Percentiles rank a stretch among this genome's conserved stretches.
These are phyloP conservation scores for Plagodis pulveraria DNA, from an alignment of 2,888 invertebrate species.

Conservation along the genomic window DNA sequence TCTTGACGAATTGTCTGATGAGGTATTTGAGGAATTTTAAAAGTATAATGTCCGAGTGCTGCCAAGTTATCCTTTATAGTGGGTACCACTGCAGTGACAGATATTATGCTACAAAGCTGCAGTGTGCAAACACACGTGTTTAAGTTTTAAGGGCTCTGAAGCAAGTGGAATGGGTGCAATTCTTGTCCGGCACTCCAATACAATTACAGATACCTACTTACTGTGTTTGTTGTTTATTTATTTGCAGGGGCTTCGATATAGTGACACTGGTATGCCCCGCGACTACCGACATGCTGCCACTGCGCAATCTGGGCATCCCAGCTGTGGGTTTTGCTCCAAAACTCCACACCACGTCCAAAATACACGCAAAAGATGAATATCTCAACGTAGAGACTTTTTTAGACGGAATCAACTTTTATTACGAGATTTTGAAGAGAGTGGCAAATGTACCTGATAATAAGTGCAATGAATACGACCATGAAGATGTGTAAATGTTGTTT, in stretches of 20 bases:
- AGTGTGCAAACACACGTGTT: too few species aligned
- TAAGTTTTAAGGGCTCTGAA: too few species aligned
- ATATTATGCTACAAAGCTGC: too few species aligned
- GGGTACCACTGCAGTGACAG: too few species aligned
- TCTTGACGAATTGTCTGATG: too few species aligned
- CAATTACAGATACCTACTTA: not conserved
- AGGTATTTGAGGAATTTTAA: too few species aligned
- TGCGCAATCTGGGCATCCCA: slow-evolving; percentile 62
- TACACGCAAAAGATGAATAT: slow-evolving; percentile 63
- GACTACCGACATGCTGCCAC: slow-evolving; percentile 56
- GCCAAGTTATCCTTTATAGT: too few species aligned
- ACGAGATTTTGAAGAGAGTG: slow-evolving; percentile 46
- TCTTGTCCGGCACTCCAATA: too few species aligned
- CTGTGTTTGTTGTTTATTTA: not conserved
- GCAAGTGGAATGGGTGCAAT: too few species aligned
- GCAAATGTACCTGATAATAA: slow-evolving; percentile 35
- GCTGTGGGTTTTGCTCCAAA: slow-evolving; percentile 65
- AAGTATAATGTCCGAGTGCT: too few species aligned
- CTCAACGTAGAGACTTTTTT: slow-evolving; percentile 55
- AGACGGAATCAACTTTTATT: slow-evolving; percentile 61
- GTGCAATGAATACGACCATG: not conserved
- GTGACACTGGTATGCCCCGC: slow-evolving; percentile 57
- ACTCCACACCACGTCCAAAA: slow-evolving; percentile 43
- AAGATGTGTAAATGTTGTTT: too few species aligned
- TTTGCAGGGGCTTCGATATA: slow-evolving; percentile 56